Evolutionary conservation across 1,140 invertebrate species (phyloP).

Genomic region (Latrodectus geometricus): DNA sequence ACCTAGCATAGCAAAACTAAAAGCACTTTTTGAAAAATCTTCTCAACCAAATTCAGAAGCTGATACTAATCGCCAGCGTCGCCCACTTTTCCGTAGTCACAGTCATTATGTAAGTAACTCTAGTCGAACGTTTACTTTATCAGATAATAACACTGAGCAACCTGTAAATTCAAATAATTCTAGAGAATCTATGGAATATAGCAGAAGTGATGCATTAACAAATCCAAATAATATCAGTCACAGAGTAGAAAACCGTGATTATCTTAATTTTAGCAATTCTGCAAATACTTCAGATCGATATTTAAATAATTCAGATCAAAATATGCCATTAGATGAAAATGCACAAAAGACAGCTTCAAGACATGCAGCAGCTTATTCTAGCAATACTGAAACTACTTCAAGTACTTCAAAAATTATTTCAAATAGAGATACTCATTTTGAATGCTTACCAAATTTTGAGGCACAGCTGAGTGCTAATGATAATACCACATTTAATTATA

Average conservation of each 20-base stretch:
- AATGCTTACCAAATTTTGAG: too few species aligned
- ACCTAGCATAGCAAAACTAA: slow-evolving; percentile 71
- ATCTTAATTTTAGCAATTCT: too few species aligned
- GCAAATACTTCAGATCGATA: too few species aligned
- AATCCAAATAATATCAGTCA: too few species aligned
- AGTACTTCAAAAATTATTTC: too few species aligned
- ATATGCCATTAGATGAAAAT: too few species aligned
- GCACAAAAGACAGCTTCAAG: too few species aligned
- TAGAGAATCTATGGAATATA: not conserved
- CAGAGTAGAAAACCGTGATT: too few species aligned
- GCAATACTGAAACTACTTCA: too few species aligned
- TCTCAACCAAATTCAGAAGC: slow-evolving; percentile 15
- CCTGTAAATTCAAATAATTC: not conserved
- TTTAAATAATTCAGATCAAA: too few species aligned
- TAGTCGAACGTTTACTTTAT: slow-evolving; percentile 41
- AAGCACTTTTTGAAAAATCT: slow-evolving; percentile 71
- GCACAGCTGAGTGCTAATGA: not conserved
- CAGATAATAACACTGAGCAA: slow-evolving; percentile 27
- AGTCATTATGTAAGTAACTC: slow-evolving; percentile 57
- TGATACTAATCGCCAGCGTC: slow-evolving; percentile 15
- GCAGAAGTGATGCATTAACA: not conserved
- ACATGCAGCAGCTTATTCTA: too few species aligned
- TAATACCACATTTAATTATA: not conserved
- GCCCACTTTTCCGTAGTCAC: slow-evolving; percentile 55
- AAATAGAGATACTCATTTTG: too few species aligned